Conservation (phyloP, 2,113 vertebrate species). For the Myanophis thanlyinensis region DNA sequence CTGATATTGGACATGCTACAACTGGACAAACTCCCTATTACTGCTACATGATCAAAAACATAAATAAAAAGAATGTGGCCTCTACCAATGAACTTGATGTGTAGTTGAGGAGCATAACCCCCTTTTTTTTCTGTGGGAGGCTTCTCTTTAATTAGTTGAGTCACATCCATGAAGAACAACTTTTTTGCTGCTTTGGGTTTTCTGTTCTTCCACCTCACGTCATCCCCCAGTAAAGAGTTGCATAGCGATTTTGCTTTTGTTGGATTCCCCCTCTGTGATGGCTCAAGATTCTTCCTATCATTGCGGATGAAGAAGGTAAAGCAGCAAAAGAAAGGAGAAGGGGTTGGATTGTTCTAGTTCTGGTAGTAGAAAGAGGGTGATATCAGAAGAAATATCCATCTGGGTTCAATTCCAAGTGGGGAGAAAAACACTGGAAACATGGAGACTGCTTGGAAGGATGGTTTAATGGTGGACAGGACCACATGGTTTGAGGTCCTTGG, state of each 20-base stretch:
- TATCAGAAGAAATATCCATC: too few species aligned
- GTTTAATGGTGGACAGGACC: too few species aligned
- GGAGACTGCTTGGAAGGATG: too few species aligned
- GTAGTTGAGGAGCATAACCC: background rate
- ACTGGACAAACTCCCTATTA: background rate
- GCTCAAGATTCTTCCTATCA: background rate
- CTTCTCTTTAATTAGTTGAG: background rate
- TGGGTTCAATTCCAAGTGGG: too few species aligned
- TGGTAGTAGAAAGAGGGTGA: background rate
- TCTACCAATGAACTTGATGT: background rate
- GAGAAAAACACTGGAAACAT: too few species aligned
- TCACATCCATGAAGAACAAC: background rate
- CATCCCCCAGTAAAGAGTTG: background rate
- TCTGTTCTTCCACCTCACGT: background rate
- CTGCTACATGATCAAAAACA: background rate
- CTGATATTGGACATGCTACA: background rate
- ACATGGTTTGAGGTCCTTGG: too few species aligned
- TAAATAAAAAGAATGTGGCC: background rate
- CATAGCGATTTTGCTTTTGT: background rate
- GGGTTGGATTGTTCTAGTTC: background rate
- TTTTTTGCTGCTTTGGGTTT: background rate
- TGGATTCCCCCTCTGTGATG: background rate
- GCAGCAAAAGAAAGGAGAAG: background rate
- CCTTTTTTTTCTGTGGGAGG: background rate
- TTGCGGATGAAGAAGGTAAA: background rate